These are phyloP conservation scores for Zosterops borbonicus DNA, from an alignment of 2,113 vertebrate species.

Conservation along the genomic window DNA sequence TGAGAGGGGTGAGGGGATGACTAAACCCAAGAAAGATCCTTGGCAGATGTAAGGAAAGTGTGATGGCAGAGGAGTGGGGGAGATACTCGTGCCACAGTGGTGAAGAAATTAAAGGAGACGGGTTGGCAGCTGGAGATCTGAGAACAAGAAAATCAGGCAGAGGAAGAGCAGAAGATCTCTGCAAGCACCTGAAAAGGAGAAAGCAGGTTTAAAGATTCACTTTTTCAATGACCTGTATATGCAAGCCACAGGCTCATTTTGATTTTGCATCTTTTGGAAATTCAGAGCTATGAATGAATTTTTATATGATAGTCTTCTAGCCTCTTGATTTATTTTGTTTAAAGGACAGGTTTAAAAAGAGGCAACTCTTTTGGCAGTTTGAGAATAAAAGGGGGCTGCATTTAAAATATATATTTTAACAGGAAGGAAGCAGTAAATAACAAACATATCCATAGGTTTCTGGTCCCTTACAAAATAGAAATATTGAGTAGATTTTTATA, in stretches of 20 bases:
- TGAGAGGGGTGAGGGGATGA: neutral
- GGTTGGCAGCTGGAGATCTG: neutral
- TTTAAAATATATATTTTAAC: neutral
- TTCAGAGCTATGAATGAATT: neutral
- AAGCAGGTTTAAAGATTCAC: neutral
- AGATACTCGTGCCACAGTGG: neutral
- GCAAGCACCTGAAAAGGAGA: neutral
- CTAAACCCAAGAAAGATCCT: neutral
- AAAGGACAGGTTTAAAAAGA: neutral
- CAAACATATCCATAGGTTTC: neutral
- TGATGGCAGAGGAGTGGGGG: neutral
- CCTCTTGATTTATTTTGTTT: slow-evolving; percentile 22
- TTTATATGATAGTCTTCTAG: neutral
- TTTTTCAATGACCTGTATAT: neutral
- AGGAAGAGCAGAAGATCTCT: neutral
- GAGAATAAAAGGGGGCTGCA: neutral
- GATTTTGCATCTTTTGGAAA: neutral
- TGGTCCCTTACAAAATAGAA: neutral
- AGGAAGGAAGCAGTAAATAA: neutral
- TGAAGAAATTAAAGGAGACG: neutral
- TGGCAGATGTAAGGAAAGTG: neutral
- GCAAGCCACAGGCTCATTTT: neutral
- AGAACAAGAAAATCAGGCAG: neutral
- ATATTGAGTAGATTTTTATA: neutral
- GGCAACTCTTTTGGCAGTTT: neutral